phyloP scores from a whole-genome alignment of 2,113 vertebrate species.

The Stomatorhinus ivindoensis region DNA sequence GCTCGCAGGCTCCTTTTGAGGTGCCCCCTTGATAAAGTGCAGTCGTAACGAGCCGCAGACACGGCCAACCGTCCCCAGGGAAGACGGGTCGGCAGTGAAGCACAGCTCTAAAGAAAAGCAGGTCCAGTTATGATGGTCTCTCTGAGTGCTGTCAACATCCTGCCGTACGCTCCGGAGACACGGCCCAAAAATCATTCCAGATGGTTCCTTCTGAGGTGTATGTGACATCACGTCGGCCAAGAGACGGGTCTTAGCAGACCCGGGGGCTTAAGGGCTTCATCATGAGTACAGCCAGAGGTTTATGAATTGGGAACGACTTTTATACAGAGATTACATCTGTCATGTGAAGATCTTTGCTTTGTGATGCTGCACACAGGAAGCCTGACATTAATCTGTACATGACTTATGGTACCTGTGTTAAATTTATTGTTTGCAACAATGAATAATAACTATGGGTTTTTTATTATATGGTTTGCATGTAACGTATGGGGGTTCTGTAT shows the following conservation, averaged over 20 bases:
- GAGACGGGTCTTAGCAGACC: not conserved
- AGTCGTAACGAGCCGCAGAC: not conserved
- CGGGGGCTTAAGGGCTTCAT: not conserved
- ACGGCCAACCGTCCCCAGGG: not conserved
- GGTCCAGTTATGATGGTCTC: not conserved
- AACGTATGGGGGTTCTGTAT: not conserved
- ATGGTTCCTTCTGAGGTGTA: not conserved
- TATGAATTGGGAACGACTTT: not conserved
- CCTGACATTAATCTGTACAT: not conserved
- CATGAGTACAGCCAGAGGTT: not conserved
- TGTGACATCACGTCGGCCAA: not conserved
- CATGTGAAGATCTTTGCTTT: not conserved
- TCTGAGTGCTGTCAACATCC: not conserved
- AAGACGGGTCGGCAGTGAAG: not conserved
- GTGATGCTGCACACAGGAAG: not conserved
- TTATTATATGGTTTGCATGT: not conserved
- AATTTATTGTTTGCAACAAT: not conserved
- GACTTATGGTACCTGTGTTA: not conserved
- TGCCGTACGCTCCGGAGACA: not conserved
- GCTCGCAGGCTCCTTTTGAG: not conserved
- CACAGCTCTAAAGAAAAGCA: not conserved
- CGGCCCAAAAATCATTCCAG: not conserved
- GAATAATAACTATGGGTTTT: not conserved
- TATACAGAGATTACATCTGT: not conserved
- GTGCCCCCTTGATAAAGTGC: not conserved